phyloP scores from a whole-genome alignment of 2,888 invertebrate genomes.

The Aphrophora alni region DNA sequence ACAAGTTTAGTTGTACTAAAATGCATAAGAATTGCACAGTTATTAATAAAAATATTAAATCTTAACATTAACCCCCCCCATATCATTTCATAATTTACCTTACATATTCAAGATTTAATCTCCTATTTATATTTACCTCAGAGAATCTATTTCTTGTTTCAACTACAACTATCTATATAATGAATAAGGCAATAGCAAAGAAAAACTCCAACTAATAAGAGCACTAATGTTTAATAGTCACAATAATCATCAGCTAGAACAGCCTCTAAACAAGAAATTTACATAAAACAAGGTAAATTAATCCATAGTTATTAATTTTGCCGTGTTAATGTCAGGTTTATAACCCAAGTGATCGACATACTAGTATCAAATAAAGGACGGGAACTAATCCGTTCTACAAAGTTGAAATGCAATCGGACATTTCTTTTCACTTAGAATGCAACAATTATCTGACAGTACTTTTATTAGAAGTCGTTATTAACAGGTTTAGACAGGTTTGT shows the following conservation, averaged over 20 bases:
- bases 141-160: no score
- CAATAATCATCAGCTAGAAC: neutral
- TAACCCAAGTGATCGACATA: neutral
- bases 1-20: no score
- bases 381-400: constrained; percentile 19
- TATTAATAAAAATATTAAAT: no score
- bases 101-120: no score
- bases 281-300: neutral
- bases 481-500: neutral
- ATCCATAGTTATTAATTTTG: neutral
- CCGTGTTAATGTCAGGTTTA: neutral
- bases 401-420: constrained; percentile 14
- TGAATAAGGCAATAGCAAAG: neutral
- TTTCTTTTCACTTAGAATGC: constrained; percentile 31
- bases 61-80: no score
- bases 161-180: neutral
- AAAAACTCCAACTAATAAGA: neutral
- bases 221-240: neutral
- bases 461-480: neutral
- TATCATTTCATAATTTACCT: no score
- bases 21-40: no score
- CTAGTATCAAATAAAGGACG: constrained; percentile 9
- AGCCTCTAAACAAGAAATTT: neutral
- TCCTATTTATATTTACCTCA: no score
- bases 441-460: constrained; percentile 4